Evolutionary conservation across 2,113 vertebrate genomes (phyloP).

Genomic region (Oreochromis spilurus): DNA sequence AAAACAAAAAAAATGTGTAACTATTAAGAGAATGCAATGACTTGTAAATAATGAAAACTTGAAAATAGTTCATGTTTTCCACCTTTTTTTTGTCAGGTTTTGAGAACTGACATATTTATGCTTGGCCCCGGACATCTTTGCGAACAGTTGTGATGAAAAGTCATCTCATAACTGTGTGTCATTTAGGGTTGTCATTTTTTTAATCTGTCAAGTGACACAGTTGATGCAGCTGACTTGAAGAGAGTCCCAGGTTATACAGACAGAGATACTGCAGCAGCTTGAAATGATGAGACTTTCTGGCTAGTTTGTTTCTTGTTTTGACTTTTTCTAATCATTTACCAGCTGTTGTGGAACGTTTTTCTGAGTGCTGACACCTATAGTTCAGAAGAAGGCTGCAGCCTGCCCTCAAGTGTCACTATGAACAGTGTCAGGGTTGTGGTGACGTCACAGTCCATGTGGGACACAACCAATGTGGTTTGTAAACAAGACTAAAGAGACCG

Average conservation of each 20-base stretch:
- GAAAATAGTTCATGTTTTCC: not conserved
- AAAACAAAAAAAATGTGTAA: fast-evolving
- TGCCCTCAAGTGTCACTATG: not conserved
- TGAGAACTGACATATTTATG: fast-evolving
- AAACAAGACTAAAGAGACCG: not conserved
- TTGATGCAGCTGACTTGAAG: not conserved
- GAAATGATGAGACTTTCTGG: not conserved
- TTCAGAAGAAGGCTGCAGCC: not conserved
- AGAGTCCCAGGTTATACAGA: not conserved
- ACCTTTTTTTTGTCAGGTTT: not conserved
- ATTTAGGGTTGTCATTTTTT: not conserved
- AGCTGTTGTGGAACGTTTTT: fast-evolving
- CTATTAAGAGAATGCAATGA: not conserved
- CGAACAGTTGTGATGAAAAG: fast-evolving
- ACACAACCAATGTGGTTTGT: not conserved
- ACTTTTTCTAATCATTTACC: not conserved
- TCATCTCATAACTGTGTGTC: not conserved
- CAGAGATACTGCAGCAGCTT: not conserved
- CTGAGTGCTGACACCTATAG: not conserved
- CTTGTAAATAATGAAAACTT: not conserved
- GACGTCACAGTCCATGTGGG: fast-evolving
- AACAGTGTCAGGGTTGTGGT: not conserved
- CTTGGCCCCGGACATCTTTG: not conserved
- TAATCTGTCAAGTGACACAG: not conserved
- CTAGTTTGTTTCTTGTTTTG: not conserved